Evolutionary conservation across 2,888 invertebrate genomes (phyloP).

Genomic region (Cartodere bifasciata): DNA sequence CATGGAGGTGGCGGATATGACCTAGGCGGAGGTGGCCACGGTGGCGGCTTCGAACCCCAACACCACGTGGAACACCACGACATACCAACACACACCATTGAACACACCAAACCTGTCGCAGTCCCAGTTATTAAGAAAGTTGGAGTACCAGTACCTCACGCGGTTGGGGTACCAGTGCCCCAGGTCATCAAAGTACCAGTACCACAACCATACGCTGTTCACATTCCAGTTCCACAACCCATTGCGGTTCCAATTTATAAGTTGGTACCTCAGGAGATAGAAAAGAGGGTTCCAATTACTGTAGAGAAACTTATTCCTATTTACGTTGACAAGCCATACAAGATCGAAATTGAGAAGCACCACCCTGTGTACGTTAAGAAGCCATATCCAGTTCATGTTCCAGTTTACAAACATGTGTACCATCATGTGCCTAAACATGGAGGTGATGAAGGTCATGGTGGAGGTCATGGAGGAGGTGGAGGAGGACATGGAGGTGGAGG

Average conservation of each 20-base stretch:
- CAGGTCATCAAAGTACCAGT: slow-evolving; percentile 58
- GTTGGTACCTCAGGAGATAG: slow-evolving; percentile 57
- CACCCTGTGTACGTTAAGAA: slow-evolving; percentile 51
- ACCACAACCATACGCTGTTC: slow-evolving; percentile 63
- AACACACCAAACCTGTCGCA: slow-evolving; percentile 55
- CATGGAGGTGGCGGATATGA: slow-evolving; percentile 35
- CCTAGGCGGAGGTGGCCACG: slow-evolving; percentile 13
- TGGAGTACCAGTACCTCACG: slow-evolving; percentile 61
- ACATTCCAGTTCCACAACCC: slow-evolving; percentile 56
- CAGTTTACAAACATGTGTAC: slow-evolving; percentile 62
- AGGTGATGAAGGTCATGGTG: slow-evolving; percentile 16
- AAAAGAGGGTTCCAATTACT: slow-evolving; percentile 59
- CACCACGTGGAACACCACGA: slow-evolving; percentile 44
- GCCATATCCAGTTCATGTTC: slow-evolving; percentile 62
- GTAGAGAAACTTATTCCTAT: slow-evolving; percentile 61
- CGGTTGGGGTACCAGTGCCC: slow-evolving; percentile 57
- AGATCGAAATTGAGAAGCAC: slow-evolving; percentile 62
- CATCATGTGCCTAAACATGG: slow-evolving; percentile 39
- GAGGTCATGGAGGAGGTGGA: slow-evolving; percentile 9
- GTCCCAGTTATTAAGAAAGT: slow-evolving; percentile 60
- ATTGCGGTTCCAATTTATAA: slow-evolving; percentile 62
- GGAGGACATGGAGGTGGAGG: slow-evolving; percentile 17
- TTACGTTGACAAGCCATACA: slow-evolving; percentile 61
- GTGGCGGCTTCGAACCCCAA: slow-evolving; percentile 34
- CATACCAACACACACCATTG: slow-evolving; percentile 46